phyloP scores from a whole-genome alignment of 1,140 invertebrate genomes.

The Drosophila pachea region DNA sequence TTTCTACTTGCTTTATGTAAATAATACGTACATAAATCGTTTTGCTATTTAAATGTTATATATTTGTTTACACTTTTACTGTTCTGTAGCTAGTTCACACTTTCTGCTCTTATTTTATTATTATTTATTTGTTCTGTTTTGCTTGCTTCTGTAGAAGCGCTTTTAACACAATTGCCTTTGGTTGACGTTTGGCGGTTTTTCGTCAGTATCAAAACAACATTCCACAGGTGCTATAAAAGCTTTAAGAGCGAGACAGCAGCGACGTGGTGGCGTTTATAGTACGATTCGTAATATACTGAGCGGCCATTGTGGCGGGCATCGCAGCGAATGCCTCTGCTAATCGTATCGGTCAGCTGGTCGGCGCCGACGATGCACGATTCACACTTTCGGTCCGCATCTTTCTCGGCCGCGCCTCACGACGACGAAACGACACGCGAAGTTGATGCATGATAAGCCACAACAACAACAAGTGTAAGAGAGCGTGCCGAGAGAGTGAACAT shows the following conservation, averaged over 20 bases:
- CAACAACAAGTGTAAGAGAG: slow-evolving; percentile 13
- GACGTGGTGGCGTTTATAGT: slow-evolving; percentile 41
- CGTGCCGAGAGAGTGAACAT: slow-evolving; percentile 10
- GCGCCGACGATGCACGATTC: not conserved
- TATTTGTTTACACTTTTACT: slow-evolving; percentile 19
- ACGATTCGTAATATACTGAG: slow-evolving; percentile 68
- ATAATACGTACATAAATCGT: slow-evolving; percentile 14
- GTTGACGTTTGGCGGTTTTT: slow-evolving; percentile 14
- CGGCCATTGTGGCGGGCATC: slow-evolving; percentile 7
- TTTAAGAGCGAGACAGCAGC: slow-evolving; percentile 32
- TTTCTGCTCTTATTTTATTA: not conserved
- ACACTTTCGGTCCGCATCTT: slow-evolving; percentile 4
- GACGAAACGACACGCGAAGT: slow-evolving; percentile 22
- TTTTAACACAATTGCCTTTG: slow-evolving; percentile 23
- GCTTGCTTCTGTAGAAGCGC: not conserved
- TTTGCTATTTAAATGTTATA: not conserved
- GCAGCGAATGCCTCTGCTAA: slow-evolving; percentile 21
- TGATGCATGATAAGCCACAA: slow-evolving; percentile 27
- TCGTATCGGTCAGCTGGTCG: slow-evolving; percentile 35
- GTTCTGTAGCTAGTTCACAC: not conserved
- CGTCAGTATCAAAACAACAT: slow-evolving; percentile 45
- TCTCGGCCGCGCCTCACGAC: not conserved
- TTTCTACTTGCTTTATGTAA: slow-evolving; percentile 6
- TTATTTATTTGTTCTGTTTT: not conserved
- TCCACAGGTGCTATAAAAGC: slow-evolving; percentile 42